Evolutionary conservation across 2,888 invertebrate genomes (phyloP).

Genomic region (Habroteleia sp.): DNA sequence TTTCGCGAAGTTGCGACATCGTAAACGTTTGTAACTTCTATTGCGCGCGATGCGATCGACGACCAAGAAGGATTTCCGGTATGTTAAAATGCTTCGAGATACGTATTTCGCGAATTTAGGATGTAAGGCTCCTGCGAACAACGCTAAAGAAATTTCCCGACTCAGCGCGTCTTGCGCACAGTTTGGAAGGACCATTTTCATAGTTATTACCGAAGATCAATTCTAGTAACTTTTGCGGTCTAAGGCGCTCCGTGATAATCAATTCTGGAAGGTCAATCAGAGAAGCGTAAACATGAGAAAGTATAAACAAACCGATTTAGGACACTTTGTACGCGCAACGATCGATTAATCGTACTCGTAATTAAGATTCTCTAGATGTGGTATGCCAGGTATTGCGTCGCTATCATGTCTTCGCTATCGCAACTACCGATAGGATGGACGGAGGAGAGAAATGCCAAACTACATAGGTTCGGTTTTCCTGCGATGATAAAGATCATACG

Average conservation of each 20-base stretch:
- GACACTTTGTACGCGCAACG: slow-evolving; percentile 6
- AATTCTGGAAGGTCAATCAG: slow-evolving; percentile 15
- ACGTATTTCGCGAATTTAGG: background rate
- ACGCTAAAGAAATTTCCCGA: background rate
- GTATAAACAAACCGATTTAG: slow-evolving; percentile 24
- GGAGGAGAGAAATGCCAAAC: slow-evolving; percentile 27
- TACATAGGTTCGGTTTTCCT: slow-evolving; percentile 18
- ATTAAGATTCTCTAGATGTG: slow-evolving; percentile 3
- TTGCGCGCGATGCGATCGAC: too few relatives aligned
- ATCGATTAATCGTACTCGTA: slow-evolving; percentile 14
- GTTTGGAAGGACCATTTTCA: background rate
- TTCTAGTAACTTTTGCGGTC: background rate
- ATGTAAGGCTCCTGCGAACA: background rate
- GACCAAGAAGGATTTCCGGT: background rate
- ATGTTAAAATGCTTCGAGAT: too few relatives aligned
- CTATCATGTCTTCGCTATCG: slow-evolving; percentile 3
- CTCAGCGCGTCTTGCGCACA: background rate
- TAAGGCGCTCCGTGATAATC: slow-evolving; percentile 12
- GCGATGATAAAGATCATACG: slow-evolving; percentile 14
- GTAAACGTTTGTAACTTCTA: background rate
- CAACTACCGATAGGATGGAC: background rate
- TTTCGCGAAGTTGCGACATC: background rate
- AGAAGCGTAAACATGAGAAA: slow-evolving; percentile 29
- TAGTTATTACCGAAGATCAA: slow-evolving; percentile 2
- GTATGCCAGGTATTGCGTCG: slow-evolving; percentile 10